Base-by-base conservation (phyloP, 2,797 vertebrate species). In the Sphaeramia orbicularis region DNA sequence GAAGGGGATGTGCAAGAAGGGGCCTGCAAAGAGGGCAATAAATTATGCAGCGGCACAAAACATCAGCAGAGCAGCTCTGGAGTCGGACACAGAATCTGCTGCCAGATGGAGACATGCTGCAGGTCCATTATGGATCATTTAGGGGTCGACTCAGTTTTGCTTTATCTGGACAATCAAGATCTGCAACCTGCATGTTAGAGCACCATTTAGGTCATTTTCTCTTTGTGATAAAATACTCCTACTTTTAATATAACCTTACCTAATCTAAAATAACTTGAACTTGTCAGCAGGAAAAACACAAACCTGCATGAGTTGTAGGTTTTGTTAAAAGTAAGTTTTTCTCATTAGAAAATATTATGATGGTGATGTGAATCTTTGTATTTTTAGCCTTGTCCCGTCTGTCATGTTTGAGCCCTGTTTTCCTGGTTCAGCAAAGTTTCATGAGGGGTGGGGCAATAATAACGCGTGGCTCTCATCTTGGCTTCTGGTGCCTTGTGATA, bases 401-500 rank as follows among this genome's bases (percentile, higher is more conserved):
- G 43, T 45, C 51, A n/a, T 48, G 72, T 84, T 74, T 72, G 57
- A 6, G 41, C 15, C 66, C 48, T 24, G 51, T 85, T 88, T 81
- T 56, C 67, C 74, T 87, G 87, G 74, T 83, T 78, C 80, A 74
- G 74, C 74, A 84, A 89, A 88, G 85, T 90, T 89, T 84, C 41
- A 18, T 14, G 40, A 64, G 53, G 78, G 55, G 48, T 70, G 67
- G 58, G 66, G 63, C 70, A 72, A 77, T 79, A 87, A 85, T 89
- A 89, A 85, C 69, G 44, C 79, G 76, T 71, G 66, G 58, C 84
- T 78, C 90, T 80, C 85, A 59, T 84, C 78, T 84, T 84, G 85
- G 89, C 87, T 86, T 83, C 92, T 94, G 93, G 73, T 79, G 79
- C 78, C 64, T 75, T 32, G 81, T 85, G 93, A 94, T 93, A 94